These are phyloP conservation scores for Hydrotaea cyrtoneurina DNA, from an alignment of 2,888 invertebrate genomes.

Conservation along the genomic window DNA sequence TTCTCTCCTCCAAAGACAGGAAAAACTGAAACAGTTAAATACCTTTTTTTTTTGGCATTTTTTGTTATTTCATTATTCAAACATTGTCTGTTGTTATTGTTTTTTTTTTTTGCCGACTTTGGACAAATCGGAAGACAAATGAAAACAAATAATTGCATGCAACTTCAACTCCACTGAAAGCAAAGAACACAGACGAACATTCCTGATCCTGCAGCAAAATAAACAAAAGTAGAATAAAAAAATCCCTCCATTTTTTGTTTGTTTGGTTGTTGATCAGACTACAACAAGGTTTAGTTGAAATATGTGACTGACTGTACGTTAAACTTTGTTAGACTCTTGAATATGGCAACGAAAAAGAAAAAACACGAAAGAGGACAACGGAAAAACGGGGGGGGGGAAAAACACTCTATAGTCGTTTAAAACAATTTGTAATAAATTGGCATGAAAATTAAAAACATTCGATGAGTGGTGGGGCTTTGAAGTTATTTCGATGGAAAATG, in stretches of 20 bases:
- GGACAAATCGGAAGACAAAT: conserved; percentile 42
- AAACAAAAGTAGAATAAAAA: background rate
- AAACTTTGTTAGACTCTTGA: background rate
- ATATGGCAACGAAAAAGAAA: background rate
- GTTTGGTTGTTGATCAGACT: background rate
- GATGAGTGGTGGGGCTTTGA: background rate
- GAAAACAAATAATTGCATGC: conserved; percentile 41
- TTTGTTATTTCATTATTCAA: conserved; percentile 13
- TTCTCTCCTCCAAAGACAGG: background rate
- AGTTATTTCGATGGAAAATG: conserved; percentile 7
- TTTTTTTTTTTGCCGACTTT: background rate
- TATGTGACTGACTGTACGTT: background rate
- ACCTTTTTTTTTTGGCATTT: conserved; percentile 19
- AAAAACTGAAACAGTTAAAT: background rate
- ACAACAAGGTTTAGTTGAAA: background rate
- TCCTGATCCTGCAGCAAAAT: background rate
- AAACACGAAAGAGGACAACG: background rate
- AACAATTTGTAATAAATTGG: conserved; percentile 32
- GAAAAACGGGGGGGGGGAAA: background rate
- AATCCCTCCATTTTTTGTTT: too few relatives aligned
- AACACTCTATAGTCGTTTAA: conserved; percentile 34
- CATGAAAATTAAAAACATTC: background rate
- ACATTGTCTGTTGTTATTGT: background rate
- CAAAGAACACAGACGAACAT: background rate
- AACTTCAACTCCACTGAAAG: background rate